phyloP scores from a whole-genome alignment of 2,113 vertebrate species.

The Herpailurus yagouaroundi region DNA sequence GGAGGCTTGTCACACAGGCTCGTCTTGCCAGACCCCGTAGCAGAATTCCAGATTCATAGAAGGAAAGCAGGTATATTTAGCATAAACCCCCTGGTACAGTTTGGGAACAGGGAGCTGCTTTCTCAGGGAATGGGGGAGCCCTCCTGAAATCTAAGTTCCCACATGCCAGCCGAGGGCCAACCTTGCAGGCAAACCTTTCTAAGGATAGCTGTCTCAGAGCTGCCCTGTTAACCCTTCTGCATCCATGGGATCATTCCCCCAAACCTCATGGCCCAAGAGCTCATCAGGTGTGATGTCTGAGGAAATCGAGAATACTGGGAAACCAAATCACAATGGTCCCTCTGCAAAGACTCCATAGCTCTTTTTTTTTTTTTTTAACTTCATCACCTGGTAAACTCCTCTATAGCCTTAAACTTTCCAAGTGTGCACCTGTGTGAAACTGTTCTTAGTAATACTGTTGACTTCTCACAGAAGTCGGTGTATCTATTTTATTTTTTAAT shows the following conservation, averaged over 20 bases:
- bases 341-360: not conserved
- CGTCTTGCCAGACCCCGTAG: not conserved
- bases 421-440: not conserved
- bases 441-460: not conserved
- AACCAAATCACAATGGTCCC: not conserved
- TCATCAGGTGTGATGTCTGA: not conserved
- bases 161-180: not conserved
- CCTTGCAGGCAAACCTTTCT: not conserved
- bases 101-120: not conserved
- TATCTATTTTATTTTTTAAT: not conserved
- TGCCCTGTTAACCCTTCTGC: not conserved
- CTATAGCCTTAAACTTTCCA: not conserved
- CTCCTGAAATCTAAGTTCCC: not conserved
- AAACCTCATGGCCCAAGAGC: not conserved
- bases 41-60: not conserved
- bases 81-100: not conserved
- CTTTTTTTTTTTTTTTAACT: not conserved
- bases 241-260: no score
- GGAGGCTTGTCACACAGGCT: not conserved
- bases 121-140: not conserved
- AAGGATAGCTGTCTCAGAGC: not conserved
- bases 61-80: not conserved
- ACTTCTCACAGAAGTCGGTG: not conserved
- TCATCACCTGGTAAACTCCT: not conserved
- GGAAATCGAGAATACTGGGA: not conserved